Conservation (phyloP, 2,888 invertebrate species). For the Harpalus rubripes region DNA sequence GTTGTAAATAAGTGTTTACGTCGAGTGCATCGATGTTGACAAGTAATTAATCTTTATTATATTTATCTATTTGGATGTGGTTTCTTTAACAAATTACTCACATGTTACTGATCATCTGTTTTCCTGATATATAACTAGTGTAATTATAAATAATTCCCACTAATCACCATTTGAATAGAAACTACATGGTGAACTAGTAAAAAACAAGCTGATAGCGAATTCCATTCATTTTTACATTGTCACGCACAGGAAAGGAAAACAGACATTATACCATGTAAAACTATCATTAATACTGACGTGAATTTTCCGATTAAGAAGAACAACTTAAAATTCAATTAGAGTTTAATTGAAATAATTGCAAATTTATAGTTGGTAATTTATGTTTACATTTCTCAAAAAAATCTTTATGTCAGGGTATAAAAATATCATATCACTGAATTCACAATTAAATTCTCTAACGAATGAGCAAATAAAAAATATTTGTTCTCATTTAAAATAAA, state of each 20-base stretch:
- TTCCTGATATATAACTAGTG: slow-evolving; percentile 7
- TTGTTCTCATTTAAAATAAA: too few species aligned
- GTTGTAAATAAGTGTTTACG: slow-evolving; percentile 25
- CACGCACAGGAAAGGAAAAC: background rate
- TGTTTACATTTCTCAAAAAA: too few species aligned
- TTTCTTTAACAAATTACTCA: slow-evolving; percentile 19
- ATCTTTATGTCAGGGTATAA: too few species aligned
- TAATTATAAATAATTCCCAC: slow-evolving; percentile 26
- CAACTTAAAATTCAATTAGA: too few species aligned
- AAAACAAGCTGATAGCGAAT: background rate
- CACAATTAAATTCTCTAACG: too few species aligned
- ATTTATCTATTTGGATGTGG: slow-evolving; percentile 32
- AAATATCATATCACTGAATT: too few species aligned
- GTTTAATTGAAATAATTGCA: too few species aligned
- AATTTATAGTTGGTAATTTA: too few species aligned
- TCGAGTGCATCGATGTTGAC: slow-evolving; percentile 31
- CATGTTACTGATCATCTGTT: slow-evolving; percentile 12
- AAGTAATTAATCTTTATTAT: slow-evolving; percentile 45
- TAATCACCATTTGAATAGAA: slow-evolving; percentile 2
- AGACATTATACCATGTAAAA: too few species aligned
- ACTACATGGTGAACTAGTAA: slow-evolving; percentile 12
- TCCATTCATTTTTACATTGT: slow-evolving; percentile 20
- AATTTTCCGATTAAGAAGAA: too few species aligned
- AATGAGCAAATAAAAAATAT: too few species aligned
- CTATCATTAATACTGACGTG: too few species aligned